These are phyloP conservation scores for Rutilus rutilus DNA, from an alignment of 2,113 vertebrate genomes.

Conservation along the genomic window DNA sequence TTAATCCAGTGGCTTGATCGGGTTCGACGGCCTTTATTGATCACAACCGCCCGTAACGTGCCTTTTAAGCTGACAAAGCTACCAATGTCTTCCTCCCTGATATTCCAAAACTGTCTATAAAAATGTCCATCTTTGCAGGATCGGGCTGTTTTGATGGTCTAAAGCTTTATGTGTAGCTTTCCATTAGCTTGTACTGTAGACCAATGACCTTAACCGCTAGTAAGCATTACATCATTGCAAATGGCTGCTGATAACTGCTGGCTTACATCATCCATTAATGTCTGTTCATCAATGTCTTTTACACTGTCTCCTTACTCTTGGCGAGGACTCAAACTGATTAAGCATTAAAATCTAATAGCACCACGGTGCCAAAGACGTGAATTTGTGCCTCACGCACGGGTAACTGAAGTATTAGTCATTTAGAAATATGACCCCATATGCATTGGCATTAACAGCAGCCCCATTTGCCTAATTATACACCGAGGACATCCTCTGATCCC, in stretches of 20 bases:
- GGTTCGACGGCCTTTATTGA: conserved; percentile 47
- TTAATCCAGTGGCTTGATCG: conserved; percentile 55
- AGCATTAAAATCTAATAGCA: conserved; percentile 49
- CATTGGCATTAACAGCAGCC: conserved; percentile 6
- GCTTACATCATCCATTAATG: conserved; percentile 33
- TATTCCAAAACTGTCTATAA: background rate
- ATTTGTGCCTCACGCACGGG: conserved; percentile 14
- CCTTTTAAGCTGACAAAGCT: background rate
- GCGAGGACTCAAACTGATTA: conserved; percentile 47
- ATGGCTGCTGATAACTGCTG: conserved; percentile 31
- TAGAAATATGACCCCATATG: conserved; percentile 53
- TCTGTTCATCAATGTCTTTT: conserved; percentile 32
- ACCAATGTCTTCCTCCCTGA: background rate
- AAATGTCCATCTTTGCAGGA: conserved; percentile 4
- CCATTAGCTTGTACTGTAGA: background rate
- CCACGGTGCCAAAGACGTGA: background rate
- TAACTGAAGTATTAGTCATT: conserved; percentile 39
- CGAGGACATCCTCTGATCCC: conserved; percentile 17
- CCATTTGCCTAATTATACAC: conserved; percentile 53
- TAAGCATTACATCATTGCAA: conserved; percentile 36
- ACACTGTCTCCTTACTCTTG: conserved; percentile 13
- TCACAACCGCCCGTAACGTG: conserved; percentile 28
- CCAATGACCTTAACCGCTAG: background rate
- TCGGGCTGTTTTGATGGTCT: background rate
- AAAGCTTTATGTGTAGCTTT: background rate